Evolutionary conservation across 2,888 invertebrate species (phyloP).

Genomic region (Pristionchus entomophagus): DNA sequence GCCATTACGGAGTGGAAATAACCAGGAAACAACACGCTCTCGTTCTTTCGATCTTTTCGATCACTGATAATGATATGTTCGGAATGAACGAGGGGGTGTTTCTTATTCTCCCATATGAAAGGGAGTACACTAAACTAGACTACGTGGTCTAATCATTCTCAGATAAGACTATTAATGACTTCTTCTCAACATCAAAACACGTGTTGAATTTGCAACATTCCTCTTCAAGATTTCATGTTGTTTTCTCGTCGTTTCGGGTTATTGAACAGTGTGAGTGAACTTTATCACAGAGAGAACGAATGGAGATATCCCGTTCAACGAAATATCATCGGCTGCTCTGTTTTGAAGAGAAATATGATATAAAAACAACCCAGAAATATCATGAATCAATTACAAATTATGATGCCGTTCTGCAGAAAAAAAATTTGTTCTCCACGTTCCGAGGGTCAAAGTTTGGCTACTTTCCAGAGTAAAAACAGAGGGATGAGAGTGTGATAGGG

Average conservation of each 20-base stretch:
- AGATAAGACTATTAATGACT: not conserved
- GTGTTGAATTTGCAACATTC: not conserved
- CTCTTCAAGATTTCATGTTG: not conserved
- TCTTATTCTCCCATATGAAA: not conserved
- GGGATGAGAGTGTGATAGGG: too few relatives aligned
- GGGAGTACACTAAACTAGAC: not conserved
- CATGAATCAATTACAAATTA: not conserved
- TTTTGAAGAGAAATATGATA: too few relatives aligned
- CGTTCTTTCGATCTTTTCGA: too few relatives aligned
- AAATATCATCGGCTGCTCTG: too few relatives aligned
- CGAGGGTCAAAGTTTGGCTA: too few relatives aligned
- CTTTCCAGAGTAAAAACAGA: not conserved
- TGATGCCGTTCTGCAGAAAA: too few relatives aligned
- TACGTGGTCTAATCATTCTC: too few relatives aligned
- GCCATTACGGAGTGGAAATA: not conserved
- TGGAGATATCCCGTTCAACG: not conserved
- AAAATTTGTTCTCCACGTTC: too few relatives aligned
- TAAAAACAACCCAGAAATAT: too few relatives aligned
- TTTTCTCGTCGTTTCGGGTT: not conserved
- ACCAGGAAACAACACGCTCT: too few relatives aligned
- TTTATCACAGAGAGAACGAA: not conserved
- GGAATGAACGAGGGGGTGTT: constrained; percentile 11
- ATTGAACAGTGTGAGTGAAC: not conserved
- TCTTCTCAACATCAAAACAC: not conserved
- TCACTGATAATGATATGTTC: not conserved